Evolutionary conservation across 2,113 vertebrate genomes (phyloP), one percentile per base, ranked within the genome.

Genomic region (Tringa solitaria): DNA sequence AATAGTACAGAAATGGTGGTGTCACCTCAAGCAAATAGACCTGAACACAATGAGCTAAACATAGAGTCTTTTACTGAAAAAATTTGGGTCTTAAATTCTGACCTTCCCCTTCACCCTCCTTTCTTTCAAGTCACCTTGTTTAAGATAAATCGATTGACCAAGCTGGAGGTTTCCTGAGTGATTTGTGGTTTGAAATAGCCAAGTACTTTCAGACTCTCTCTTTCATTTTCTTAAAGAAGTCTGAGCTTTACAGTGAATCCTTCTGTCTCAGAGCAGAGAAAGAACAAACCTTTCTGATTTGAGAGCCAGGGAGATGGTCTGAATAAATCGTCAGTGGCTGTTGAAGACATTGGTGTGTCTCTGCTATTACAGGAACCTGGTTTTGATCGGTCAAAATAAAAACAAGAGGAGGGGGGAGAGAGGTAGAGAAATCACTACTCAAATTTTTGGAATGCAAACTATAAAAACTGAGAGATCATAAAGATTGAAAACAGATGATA

Each of bases 151-250:
- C 3, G 1, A 68, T 91, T 87, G 84, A 51, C 73, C 61, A 81
- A 79, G 87, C 56, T 4, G 5, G 57, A 93, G 69, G 82, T 94
- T 91, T 85, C 74, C 78, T 79, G 70, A 82, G 89, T 91, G 70
- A 87, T 82, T 83, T 91, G 77, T 6, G 4, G 70, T 73, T 78
- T 86, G 84, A 70, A 91, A 87, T 54, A 86, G 35, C 35, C 61
- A 64, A 51, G 57, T 73, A 53, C 24, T 93, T 93, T 79, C 84
- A 79, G 70, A 78, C 33, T 82, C 57, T 84, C 60, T 86, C 56
- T 90, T 80, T 93, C 24, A 76, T 94, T 96, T 87, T 53, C 37
- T 69, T 85, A 64, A 84, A 91, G 83, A 92, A 94, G n/a, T 45
- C 48, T 53, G 77, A 94, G 48, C 45, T 95, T 93, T 82, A 91